A percentile compares a stretch with the other conserved stretches of the same genome.
Evolutionary conservation across 2,113 vertebrate genomes (phyloP).

Genomic region (Pseudorectes ferrugineus): DNA sequence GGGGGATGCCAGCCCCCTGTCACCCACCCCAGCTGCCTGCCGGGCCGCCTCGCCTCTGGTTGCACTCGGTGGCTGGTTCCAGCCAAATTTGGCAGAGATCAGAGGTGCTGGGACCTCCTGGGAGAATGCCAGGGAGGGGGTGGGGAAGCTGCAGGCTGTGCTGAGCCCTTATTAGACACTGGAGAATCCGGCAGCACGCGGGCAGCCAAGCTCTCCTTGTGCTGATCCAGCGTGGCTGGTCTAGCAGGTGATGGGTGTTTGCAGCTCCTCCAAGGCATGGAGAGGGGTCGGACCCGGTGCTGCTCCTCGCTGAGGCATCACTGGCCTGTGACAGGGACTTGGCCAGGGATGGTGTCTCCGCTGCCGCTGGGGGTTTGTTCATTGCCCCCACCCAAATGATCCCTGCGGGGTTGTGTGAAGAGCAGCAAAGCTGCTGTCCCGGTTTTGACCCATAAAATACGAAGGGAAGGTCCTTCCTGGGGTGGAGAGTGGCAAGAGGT

Average conservation of each 20-base stretch:
- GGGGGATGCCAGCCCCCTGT: background rate
- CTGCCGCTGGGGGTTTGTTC: accelerated
- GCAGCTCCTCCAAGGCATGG: background rate
- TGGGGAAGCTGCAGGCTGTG: background rate
- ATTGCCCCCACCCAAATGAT: accelerated
- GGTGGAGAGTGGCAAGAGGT: background rate
- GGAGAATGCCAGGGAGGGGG: background rate
- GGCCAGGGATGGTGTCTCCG: accelerated
- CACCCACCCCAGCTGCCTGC: background rate
- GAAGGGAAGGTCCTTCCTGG: background rate
- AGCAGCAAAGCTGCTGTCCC: background rate
- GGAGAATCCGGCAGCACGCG: background rate
- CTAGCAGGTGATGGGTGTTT: background rate
- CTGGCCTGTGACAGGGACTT: accelerated
- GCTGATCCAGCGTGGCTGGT: background rate
- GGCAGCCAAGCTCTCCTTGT: background rate
- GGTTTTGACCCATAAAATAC: background rate
- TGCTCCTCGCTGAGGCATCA: background rate
- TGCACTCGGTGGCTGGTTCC: background rate
- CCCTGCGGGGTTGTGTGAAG: background rate
- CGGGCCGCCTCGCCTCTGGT: background rate
- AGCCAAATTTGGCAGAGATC: background rate
- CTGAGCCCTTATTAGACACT: background rate
- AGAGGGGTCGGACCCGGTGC: background rate
- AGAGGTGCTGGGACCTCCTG: background rate